These are phyloP conservation scores for Hyla sarda DNA, from an alignment of 2,113 vertebrate genomes.

Conservation along the genomic window DNA sequence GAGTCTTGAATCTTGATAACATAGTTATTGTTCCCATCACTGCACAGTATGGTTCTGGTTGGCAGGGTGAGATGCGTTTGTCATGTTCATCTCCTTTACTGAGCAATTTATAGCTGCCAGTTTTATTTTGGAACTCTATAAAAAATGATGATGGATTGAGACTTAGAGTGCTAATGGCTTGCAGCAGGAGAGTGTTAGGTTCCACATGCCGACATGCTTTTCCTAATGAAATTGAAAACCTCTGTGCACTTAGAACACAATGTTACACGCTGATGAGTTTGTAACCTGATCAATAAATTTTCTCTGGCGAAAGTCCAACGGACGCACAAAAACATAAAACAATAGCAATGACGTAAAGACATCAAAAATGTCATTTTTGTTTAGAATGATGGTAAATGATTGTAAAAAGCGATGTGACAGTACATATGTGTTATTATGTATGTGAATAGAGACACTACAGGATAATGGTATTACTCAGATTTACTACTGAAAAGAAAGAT, in stretches of 20 bases:
- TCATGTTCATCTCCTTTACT: slow-evolving; percentile 35
- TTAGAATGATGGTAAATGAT: not conserved
- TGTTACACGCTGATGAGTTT: slow-evolving; percentile 64
- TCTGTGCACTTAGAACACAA: slow-evolving; percentile 41
- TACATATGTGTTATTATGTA: not conserved
- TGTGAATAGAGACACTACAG: slow-evolving; percentile 66
- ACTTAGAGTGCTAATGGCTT: slow-evolving; percentile 61
- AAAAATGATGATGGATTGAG: slow-evolving; percentile 61
- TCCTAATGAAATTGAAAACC: slow-evolving; percentile 63
- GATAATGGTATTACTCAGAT: slow-evolving; percentile 77
- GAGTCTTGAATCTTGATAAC: not conserved
- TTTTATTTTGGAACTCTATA: slow-evolving; percentile 59
- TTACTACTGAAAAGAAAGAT: slow-evolving; percentile 77
- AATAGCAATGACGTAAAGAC: slow-evolving; percentile 59
- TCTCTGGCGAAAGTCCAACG: not conserved
- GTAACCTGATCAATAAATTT: slow-evolving; percentile 67
- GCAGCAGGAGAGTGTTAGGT: slow-evolving; percentile 58
- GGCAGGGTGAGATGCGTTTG: not conserved
- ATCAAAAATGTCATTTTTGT: not conserved
- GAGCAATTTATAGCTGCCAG: slow-evolving; percentile 54
- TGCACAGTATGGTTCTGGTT: not conserved
- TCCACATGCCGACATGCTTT: slow-evolving; percentile 65
- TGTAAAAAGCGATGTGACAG: not conserved
- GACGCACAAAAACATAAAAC: not conserved
- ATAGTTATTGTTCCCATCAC: not conserved